These are phyloP conservation scores for Poliocrania exsul DNA, from an alignment of 2,797 vertebrate genomes.

Conservation along the genomic window DNA sequence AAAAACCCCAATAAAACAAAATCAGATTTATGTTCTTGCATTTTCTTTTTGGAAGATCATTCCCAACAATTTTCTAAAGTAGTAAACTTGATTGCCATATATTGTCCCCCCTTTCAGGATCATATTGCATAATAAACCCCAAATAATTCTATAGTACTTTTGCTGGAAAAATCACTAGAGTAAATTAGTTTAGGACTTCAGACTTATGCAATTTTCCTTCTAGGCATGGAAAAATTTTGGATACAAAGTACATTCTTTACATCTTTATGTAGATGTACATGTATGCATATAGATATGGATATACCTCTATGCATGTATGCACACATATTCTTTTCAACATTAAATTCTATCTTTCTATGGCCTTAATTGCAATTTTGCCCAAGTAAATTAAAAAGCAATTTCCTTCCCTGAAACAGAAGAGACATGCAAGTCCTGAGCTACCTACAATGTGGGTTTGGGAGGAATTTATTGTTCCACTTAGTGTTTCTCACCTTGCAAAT, in stretches of 20 bases:
- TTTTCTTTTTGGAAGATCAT: not conserved
- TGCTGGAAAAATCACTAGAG: not conserved
- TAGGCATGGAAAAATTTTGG: not conserved
- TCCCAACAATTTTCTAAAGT: not conserved
- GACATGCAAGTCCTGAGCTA: not conserved
- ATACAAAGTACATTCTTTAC: not conserved
- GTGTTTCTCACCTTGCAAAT: not conserved
- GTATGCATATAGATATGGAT: not conserved
- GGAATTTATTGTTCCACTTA: not conserved
- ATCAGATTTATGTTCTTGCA: not conserved
- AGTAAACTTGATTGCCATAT: not conserved
- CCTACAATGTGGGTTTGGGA: not conserved
- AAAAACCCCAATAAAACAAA: too few relatives aligned
- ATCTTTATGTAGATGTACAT: not conserved
- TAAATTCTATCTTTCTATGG: not conserved
- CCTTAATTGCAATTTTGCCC: not conserved
- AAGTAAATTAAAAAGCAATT: not conserved
- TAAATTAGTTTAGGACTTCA: not conserved
- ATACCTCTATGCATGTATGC: not conserved
- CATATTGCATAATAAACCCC: not conserved
- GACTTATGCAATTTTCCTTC: not conserved
- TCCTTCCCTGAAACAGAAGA: not conserved
- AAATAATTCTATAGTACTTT: not conserved
- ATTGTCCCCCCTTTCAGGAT: not conserved
- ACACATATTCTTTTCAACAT: not conserved